These are phyloP conservation scores for Pachyuromys duprasi DNA, from an alignment of 2,797 vertebrate genomes.

Conservation along the genomic window DNA sequence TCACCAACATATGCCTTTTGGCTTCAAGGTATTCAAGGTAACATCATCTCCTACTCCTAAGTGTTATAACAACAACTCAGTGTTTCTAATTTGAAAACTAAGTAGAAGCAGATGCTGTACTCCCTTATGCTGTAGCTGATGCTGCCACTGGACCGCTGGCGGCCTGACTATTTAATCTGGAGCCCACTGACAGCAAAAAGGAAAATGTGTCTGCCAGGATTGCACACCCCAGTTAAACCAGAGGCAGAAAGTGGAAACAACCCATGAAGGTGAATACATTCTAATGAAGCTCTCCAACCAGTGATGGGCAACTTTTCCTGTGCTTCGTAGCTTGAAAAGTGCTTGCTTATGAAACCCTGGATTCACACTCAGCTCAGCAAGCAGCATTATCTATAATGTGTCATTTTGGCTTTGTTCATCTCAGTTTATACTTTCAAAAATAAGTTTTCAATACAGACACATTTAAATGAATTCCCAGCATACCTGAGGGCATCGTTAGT, in stretches of 20 bases:
- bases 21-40: conserved; percentile 64
- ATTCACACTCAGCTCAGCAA: conserved; percentile 71
- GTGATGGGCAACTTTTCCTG: conserved; percentile 61
- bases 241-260: conserved; percentile 76
- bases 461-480: conserved; percentile 75
- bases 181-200: conserved; percentile 80
- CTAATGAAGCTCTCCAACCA: conserved; percentile 33
- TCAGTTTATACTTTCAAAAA: conserved; percentile 59
- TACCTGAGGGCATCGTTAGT: conserved; percentile 83
- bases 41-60: conserved; percentile 64
- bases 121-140: conserved; percentile 40
- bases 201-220: conserved; percentile 83
- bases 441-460: conserved; percentile 50
- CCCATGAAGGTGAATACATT: conserved; percentile 57
- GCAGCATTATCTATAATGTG: conserved; percentile 34
- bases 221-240: conserved; percentile 71
- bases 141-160: conserved; percentile 86
- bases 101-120: conserved; percentile 85
- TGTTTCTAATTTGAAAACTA: conserved; percentile 84
- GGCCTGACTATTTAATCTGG: conserved; percentile 86
- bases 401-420: conserved; percentile 75
- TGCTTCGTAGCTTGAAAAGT: conserved; percentile 58
- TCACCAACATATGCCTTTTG: conserved; percentile 53
- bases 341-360: conserved; percentile 72
- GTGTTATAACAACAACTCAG: conserved; percentile 70